phyloP scores from a whole-genome alignment of 2,888 invertebrate genomes.

The Cephus nigrinus region DNA sequence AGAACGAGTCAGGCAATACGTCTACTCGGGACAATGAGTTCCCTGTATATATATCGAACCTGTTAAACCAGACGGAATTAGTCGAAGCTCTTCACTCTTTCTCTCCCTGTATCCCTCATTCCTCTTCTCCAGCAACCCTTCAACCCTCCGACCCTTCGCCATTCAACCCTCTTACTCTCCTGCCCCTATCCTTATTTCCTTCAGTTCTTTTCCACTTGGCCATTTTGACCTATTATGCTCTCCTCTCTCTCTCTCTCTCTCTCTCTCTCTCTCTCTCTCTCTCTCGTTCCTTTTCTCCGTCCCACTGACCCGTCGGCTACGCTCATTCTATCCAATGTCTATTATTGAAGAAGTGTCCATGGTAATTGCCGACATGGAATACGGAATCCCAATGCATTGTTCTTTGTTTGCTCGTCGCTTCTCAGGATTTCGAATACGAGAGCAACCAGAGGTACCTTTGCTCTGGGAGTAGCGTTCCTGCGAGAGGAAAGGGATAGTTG shows the following conservation, averaged over 20 bases:
- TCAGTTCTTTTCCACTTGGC: too few relatives aligned
- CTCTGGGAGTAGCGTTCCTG: too few relatives aligned
- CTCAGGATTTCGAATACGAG: not conserved
- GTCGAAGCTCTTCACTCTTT: constrained; percentile 1
- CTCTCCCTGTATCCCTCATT: not conserved
- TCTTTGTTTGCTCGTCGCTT: not conserved
- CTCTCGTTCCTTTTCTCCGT: not conserved
- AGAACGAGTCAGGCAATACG: not conserved
- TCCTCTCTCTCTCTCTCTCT: not conserved
- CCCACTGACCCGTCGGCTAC: not conserved
- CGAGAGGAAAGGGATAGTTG: constrained; percentile 16
- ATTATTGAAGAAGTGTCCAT: too few relatives aligned
- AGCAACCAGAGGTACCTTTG: too few relatives aligned
- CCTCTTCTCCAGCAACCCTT: not conserved
- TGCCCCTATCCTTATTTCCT: too few relatives aligned
- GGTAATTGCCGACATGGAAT: too few relatives aligned
- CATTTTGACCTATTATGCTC: too few relatives aligned
- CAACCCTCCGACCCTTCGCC: not conserved
- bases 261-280: not conserved
- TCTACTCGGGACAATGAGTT: not conserved
- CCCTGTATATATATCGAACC: constrained; percentile 1
- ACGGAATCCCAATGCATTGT: not conserved
- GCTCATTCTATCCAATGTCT: too few relatives aligned
- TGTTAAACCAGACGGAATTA: constrained; percentile 17
- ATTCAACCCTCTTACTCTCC: not conserved